Percentiles rank a stretch among this genome's conserved stretches.
Conservation (phyloP, 53 echinoderm and acorn worm species). For the Holothuria scabra region DNA sequence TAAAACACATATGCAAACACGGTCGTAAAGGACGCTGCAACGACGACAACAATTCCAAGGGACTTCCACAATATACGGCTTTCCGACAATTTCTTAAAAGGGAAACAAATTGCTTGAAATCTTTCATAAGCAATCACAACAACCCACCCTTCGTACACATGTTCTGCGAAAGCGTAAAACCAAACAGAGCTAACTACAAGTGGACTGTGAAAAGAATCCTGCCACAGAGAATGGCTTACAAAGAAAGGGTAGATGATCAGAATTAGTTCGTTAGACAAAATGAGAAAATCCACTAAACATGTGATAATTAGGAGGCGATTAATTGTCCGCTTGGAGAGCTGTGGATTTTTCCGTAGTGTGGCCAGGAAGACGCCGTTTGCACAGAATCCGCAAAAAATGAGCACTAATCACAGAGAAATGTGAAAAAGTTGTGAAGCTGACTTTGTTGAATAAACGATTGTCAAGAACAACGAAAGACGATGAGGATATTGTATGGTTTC, state of each 20-base stretch:
- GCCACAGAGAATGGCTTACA: background rate
- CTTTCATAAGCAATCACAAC: slow-evolving; percentile 32
- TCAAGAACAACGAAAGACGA: slow-evolving; percentile 28
- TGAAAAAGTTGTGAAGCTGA: background rate
- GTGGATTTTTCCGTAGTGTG: slow-evolving; percentile 1
- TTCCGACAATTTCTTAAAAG: background rate
- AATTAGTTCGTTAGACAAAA: slow-evolving; percentile 7
- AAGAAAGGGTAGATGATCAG: slow-evolving; percentile 26
- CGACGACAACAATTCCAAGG: background rate
- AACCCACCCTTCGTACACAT: background rate
- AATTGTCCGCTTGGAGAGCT: background rate
- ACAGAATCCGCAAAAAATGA: slow-evolving; percentile 18
- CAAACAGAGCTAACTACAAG: slow-evolving; percentile 29
- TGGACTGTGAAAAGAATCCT: slow-evolving; percentile 8
- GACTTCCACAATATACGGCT: background rate
- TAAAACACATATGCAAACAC: background rate
- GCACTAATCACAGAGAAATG: background rate
- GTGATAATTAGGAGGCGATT: slow-evolving; percentile 19
- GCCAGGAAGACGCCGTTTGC: slow-evolving; percentile 21
- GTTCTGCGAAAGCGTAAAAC: slow-evolving; percentile 2
- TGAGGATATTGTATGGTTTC: slow-evolving; percentile 28
- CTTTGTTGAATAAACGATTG: background rate
- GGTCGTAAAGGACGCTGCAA: background rate
- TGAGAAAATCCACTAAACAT: background rate
- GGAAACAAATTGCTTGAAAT: slow-evolving; percentile 24